These are phyloP conservation scores for Arenicola marina DNA, from an alignment of 2,888 invertebrate genomes.

Conservation along the genomic window DNA sequence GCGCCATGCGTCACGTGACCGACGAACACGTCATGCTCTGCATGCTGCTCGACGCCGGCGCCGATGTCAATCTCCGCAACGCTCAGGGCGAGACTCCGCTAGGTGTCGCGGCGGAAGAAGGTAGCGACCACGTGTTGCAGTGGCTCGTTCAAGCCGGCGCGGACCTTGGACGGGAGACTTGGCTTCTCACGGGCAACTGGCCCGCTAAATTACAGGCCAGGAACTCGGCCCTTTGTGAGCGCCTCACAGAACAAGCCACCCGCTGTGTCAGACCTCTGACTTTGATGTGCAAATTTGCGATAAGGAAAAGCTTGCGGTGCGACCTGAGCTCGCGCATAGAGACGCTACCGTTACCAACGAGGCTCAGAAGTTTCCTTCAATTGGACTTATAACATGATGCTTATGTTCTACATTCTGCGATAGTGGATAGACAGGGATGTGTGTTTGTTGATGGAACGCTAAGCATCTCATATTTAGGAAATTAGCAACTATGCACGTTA, in stretches of 20 bases:
- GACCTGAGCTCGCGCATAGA: slow-evolving; percentile 2
- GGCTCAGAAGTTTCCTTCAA: slow-evolving; percentile 5
- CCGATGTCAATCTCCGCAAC: slow-evolving; percentile 14
- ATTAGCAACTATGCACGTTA: too few relatives aligned
- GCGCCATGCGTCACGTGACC: background rate
- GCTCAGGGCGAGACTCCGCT: slow-evolving; percentile 8
- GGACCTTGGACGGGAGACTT: slow-evolving; percentile 9
- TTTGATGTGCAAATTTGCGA: slow-evolving; percentile 11
- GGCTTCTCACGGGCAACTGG: slow-evolving; percentile 15
- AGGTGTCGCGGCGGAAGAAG: slow-evolving; percentile 10
- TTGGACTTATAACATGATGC: too few relatives aligned
- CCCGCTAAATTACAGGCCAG: slow-evolving; percentile 7
- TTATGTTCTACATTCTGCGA: too few relatives aligned
- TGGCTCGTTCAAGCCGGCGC: slow-evolving; percentile 12
- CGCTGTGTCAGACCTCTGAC: slow-evolving; percentile 4
- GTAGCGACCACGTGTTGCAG: slow-evolving; percentile 4
- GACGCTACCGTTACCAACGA: slow-evolving; percentile 8
- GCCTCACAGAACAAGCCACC: slow-evolving; percentile 5
- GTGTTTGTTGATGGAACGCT: too few relatives aligned
- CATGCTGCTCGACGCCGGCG: slow-evolving; percentile 17
- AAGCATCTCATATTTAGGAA: too few relatives aligned
- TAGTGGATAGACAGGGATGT: too few relatives aligned
- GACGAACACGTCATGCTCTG: slow-evolving; percentile 10
- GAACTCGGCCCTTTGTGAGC: slow-evolving; percentile 2
- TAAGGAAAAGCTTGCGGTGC: slow-evolving; percentile 1